Percentiles rank a stretch among this genome's conserved stretches.
Conservation (phyloP, 2,113 vertebrate species). For the Ursus arctos region DNA sequence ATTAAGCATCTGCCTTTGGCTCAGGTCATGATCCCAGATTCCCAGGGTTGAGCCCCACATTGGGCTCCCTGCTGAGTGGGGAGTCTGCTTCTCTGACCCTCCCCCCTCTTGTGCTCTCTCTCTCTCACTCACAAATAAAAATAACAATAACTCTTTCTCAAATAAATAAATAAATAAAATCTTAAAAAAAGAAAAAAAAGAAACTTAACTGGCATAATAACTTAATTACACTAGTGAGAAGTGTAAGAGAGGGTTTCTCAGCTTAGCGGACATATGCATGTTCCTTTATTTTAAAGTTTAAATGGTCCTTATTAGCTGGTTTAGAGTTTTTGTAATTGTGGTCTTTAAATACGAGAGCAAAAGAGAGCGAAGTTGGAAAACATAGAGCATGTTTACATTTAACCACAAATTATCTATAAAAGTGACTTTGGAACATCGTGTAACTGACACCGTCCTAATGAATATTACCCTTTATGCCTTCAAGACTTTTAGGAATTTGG, state of each 20-base stretch:
- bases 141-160: too few relatives aligned
- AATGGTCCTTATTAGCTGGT: background rate
- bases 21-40: too few relatives aligned
- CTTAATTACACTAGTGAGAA: background rate
- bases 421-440: background rate
- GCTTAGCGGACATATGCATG: background rate
- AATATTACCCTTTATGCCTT: background rate
- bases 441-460: background rate
- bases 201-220: background rate
- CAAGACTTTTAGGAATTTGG: background rate
- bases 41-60: too few relatives aligned
- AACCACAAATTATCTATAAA: background rate
- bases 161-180: too few relatives aligned
- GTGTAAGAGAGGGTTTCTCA: background rate
- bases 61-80: too few relatives aligned
- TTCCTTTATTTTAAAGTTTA: slow-evolving; percentile 13
- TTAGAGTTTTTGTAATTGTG: background rate
- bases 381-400: background rate
- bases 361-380: background rate
- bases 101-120: too few relatives aligned
- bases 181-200: background rate
- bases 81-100: too few relatives aligned
- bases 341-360: background rate
- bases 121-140: too few relatives aligned
- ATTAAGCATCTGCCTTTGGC: too few relatives aligned